Conservation (phyloP, 2,888 invertebrate species). For the Oasisia sp. region DNA sequence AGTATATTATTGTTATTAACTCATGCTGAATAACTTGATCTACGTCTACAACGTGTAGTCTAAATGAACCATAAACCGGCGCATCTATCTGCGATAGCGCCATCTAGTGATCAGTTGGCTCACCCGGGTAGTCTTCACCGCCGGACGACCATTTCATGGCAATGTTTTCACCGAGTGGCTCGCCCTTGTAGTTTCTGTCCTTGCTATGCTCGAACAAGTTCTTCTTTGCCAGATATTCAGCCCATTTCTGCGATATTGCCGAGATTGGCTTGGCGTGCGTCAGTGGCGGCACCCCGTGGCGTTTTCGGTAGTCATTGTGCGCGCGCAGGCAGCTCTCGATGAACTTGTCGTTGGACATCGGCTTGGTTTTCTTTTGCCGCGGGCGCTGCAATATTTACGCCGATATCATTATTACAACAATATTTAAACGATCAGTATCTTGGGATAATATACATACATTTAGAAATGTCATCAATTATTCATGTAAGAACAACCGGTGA, state of each 20-base stretch:
- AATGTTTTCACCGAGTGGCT: slow-evolving; percentile 64
- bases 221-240: slow-evolving; percentile 84
- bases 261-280: not conserved
- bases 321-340: slow-evolving; percentile 17
- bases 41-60: not conserved
- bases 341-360: slow-evolving; percentile 14
- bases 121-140: slow-evolving; percentile 47
- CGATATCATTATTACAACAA: not conserved
- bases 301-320: slow-evolving; percentile 20
- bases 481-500: too few species aligned
- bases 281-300: not conserved
- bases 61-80: not conserved
- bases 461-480: not conserved
- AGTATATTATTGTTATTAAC: not conserved
- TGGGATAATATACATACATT: not conserved
- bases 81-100: not conserved
- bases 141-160: slow-evolving; percentile 50
- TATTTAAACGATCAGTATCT: not conserved
- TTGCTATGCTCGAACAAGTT: slow-evolving; percentile 78
- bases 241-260: slow-evolving; percentile 73
- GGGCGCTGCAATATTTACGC: not conserved
- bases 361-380: not conserved
- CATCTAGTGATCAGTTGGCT: slow-evolving; percentile 7
- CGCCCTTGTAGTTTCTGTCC: slow-evolving; percentile 80
- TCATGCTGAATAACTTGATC: not conserved